Evolutionary conservation across 1,140 invertebrate species (phyloP), one percentile per base, ranked within the genome.

Genomic region (Drosophila sp.): DNA sequence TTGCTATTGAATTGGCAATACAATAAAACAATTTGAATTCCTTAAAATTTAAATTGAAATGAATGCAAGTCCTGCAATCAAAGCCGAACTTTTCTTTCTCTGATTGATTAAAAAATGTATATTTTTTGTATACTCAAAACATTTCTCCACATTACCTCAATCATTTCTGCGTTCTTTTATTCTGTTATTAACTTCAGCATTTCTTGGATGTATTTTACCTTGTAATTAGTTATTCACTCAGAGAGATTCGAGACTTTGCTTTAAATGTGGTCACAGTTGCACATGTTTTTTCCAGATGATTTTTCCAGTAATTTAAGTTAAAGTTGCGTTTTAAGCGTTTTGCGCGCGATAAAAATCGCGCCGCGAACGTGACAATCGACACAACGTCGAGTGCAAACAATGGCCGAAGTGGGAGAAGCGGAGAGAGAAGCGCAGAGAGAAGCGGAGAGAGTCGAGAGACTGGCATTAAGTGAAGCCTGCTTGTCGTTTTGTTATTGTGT

Each of bases 361-460:
- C 43, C 34, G 56, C 56, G 75, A 81, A 86, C 81, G 81, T 86
- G 81, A 86, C 82, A 81, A 86, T 78, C 75, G 78, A 72, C 71
- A 67, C 64, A 43, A 50, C 64, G 59, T 59, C 71, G 74, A 57
- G 21, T 29, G 74, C 67, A 87, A 81, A 81, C 81, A 87, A 72
- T 54, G 62, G 65, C 41, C 43, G n/a, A 53, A 48, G 29, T 16
- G 18, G 45, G 63, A 40, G 46, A 16, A 29, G 29, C 14, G 32
- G 27, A 29, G 5, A 14, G 32, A 40, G 11, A 21, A 2, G 21
- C 4, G 21, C 21, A 21, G 21, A 18, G 16, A 40, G 61, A 43
- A 34, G 14, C 0, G 18, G 4, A 0, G 46, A 29, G 36, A 34
- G 40, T 29, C 21, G 40, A 29, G 29, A 38, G 11, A 9, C 50